Base-by-base conservation (phyloP, 2,888 invertebrate genomes). In the Chrysolina americana region DNA sequence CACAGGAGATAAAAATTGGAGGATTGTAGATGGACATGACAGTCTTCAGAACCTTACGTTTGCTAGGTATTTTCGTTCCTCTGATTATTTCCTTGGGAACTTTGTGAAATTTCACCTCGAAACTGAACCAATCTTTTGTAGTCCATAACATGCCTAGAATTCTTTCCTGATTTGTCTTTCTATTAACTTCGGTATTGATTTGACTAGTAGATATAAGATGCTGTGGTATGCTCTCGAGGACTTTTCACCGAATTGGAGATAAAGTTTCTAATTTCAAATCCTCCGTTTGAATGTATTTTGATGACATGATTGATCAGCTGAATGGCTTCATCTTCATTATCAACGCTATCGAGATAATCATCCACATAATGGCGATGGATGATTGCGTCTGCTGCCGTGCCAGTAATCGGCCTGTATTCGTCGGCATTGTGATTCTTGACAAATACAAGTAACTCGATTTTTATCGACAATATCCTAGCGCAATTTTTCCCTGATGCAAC, bases 271-370 rank as follows among this genome's bases (percentile, higher is more conserved):
- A 68, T 56, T 41, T 53, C 41, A 11, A 50, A 50, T 11, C 50
- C 13, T 19, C 10, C 64, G 9, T 48, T n/a, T 13, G 3, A 15
- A 28, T 66, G 50, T 19, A 66, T 21, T 15, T 21, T n/a, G 13
- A 66, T 66, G 15, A 68, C 68, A 19, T 68, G 53, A 19, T 68
- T 68, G 21, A 68, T 28, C 41, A 68, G 11, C 36, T 56, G 15
- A 17, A 36, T 53, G 4, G 59, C 69, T 1, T 41, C 19, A n/a
- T 59, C 69, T 59, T n/a, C 59, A 21, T n/a, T 59, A 41, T 69
- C 59, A 56, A 56, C 59, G 41, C 59, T 44, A 13, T 59, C 53
- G 15, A 44, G 19, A 41, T n/a, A n/a, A n/a, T n/a, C n/a, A n/a
- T n/a, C n/a, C n/a, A n/a, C n/a, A n/a, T n/a, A n/a, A n/a, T n/a